These are phyloP conservation scores for Coelopa pilipes DNA, from an alignment of 2,888 invertebrate genomes.

Conservation along the genomic window DNA sequence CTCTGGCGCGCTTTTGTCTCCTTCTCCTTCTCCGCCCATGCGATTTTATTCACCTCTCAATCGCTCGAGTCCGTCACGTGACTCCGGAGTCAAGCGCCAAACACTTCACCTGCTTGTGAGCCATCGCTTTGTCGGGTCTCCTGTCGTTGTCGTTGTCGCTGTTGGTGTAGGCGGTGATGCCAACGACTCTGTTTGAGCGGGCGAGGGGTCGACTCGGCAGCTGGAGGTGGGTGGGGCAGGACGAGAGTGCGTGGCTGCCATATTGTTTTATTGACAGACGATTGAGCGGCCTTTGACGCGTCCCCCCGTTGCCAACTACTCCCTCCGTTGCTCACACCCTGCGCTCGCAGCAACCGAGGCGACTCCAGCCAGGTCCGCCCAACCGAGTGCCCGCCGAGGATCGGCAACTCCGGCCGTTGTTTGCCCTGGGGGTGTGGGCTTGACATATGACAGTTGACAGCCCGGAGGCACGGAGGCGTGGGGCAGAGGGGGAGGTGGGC, in stretches of 20 bases:
- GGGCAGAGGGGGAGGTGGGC: background rate
- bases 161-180: background rate
- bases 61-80: slow-evolving; percentile 3
- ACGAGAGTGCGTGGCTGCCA: slow-evolving; percentile 26
- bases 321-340: background rate
- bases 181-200: background rate
- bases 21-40: background rate
- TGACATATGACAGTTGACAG: slow-evolving; percentile 2
- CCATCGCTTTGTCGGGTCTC: background rate
- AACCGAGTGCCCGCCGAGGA: background rate
- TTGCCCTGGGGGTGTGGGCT: background rate
- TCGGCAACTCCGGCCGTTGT: background rate
- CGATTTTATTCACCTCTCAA: background rate
- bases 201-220: slow-evolving; percentile 20
- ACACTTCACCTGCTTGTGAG: slow-evolving; percentile 2
- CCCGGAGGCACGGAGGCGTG: background rate
- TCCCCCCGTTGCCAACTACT: background rate
- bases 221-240: slow-evolving; percentile 15
- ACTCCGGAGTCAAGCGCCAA: slow-evolving; percentile 3
- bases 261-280: slow-evolving; percentile 36
- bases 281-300: slow-evolving; percentile 20
- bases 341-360: background rate
- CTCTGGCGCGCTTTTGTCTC: background rate
- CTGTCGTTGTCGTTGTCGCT: background rate
- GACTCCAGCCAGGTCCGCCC: background rate